Percentiles rank a stretch among this genome's conserved stretches.
Evolutionary conservation across 1,140 invertebrate genomes (phyloP).

Genomic region (Agraylea sexmaculata): DNA sequence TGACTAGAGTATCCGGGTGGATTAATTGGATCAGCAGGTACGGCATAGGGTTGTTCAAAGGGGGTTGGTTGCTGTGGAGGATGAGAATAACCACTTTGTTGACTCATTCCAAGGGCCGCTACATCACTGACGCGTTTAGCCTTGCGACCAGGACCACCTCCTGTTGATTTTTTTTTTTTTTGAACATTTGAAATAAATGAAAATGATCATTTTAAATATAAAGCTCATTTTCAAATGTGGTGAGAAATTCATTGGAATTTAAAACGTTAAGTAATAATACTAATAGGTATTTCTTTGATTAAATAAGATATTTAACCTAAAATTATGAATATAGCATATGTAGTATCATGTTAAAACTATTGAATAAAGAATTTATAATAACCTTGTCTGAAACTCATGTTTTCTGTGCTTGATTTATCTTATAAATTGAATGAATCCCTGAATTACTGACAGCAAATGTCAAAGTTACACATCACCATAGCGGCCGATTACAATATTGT

Average conservation of each 20-base stretch:
- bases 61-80: conserved; percentile 22
- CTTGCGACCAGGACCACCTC: conserved; percentile 35
- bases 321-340: not conserved
- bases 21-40: conserved; percentile 12
- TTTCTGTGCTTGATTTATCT: too few relatives aligned
- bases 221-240: not conserved
- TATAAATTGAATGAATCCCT: conserved; percentile 3
- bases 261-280: not conserved
- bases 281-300: conserved; percentile 10
- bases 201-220: conserved; percentile 8
- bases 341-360: not conserved
- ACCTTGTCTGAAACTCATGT: conserved; percentile 9
- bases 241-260: conserved; percentile 3
- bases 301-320: conserved; percentile 10
- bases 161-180: not conserved
- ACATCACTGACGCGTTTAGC: conserved; percentile 52
- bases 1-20: conserved; percentile 10
- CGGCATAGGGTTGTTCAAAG: conserved; percentile 11
- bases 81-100: too few relatives aligned
- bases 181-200: conserved; percentile 10
- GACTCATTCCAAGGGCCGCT: conserved; percentile 44
- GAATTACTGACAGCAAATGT: not conserved
- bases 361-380: conserved; percentile 6
- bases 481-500: not conserved
- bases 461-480: conserved; percentile 11